A percentile compares a stretch with the other conserved stretches of the same genome.
phyloP scores from a whole-genome alignment of 2,797 vertebrate species.

The Cetoscarus ocellatus region DNA sequence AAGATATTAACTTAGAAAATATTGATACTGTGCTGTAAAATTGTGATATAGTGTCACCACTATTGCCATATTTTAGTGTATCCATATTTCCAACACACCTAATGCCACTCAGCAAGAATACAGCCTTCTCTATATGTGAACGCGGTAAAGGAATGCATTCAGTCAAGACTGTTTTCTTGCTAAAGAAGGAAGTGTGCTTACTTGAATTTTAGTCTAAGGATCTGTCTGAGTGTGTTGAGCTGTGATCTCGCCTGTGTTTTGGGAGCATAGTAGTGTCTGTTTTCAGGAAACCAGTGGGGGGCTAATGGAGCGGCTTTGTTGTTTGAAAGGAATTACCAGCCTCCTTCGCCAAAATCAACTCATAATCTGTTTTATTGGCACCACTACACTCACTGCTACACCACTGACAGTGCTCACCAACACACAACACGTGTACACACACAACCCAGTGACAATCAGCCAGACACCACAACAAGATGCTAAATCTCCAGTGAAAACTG shows the following conservation, averaged over 20 bases:
- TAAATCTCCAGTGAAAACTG: constrained; percentile 89
- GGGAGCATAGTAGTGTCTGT: constrained; percentile 86
- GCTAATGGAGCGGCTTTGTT: constrained; percentile 98
- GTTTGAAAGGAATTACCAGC: constrained; percentile 97
- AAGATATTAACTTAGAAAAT: no score
- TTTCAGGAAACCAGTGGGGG: constrained; percentile 96
- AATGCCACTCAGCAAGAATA: no score
- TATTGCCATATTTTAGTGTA: no score
- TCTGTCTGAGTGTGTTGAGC: constrained; percentile 35
- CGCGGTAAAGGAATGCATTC: not conserved
- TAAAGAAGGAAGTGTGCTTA: not conserved
- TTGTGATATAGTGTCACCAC: no score
- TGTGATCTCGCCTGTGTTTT: constrained; percentile 60
- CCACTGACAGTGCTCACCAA: constrained; percentile 93
- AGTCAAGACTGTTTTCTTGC: not conserved
- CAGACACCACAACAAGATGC: constrained; percentile 82
- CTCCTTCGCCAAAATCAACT: constrained; percentile 98
- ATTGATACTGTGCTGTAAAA: no score
- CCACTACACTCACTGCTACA: constrained; percentile 77
- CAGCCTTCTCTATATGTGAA: not conserved
- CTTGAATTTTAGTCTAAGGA: constrained; percentile 28
- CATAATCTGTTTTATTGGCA: constrained; percentile 99
- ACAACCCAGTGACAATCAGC: constrained; percentile 82
- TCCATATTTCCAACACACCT: no score
- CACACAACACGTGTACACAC: constrained; percentile 48